Percentiles rank a stretch among this genome's conserved stretches.
phyloP scores from a whole-genome alignment of 2,888 invertebrate genomes.

The Mythimna ferrago region DNA sequence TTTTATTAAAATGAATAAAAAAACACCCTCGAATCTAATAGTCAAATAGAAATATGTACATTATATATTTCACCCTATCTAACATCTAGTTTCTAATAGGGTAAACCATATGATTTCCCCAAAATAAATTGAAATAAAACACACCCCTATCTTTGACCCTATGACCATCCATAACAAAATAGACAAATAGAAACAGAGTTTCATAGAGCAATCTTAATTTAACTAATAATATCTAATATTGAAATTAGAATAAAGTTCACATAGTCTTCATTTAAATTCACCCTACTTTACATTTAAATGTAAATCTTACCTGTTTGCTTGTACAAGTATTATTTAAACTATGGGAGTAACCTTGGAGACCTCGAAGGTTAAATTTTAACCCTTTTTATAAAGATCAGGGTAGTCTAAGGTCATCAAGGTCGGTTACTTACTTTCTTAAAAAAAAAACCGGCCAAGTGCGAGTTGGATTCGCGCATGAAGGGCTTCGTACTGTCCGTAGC shows the following conservation, averaged over 20 bases:
- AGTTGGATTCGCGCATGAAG: no score
- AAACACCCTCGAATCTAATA: slow-evolving; percentile 3
- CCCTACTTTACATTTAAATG: slow-evolving; percentile 52
- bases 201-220: slow-evolving; percentile 6
- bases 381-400: slow-evolving; percentile 27
- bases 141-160: slow-evolving; percentile 5
- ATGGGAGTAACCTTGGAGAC: slow-evolving; percentile 62
- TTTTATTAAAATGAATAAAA: background rate
- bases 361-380: slow-evolving; percentile 47
- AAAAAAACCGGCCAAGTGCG: no score
- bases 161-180: slow-evolving; percentile 13
- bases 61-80: slow-evolving; percentile 19
- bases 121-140: background rate
- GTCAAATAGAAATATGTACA: slow-evolving; percentile 22
- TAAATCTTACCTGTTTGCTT: slow-evolving; percentile 57
- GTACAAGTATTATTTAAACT: slow-evolving; percentile 54
- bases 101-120: background rate
- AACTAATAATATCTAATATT: background rate
- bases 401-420: slow-evolving; percentile 50
- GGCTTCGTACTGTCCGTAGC: no score
- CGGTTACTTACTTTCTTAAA: slow-evolving; percentile 3
- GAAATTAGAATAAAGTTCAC: slow-evolving; percentile 35
- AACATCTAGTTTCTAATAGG: slow-evolving; percentile 18
- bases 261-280: slow-evolving; percentile 60
- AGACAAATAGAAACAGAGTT: slow-evolving; percentile 47